Evolutionary conservation across 2,888 invertebrate species (phyloP).

Genomic region (Torymus aiolomorphi): DNA sequence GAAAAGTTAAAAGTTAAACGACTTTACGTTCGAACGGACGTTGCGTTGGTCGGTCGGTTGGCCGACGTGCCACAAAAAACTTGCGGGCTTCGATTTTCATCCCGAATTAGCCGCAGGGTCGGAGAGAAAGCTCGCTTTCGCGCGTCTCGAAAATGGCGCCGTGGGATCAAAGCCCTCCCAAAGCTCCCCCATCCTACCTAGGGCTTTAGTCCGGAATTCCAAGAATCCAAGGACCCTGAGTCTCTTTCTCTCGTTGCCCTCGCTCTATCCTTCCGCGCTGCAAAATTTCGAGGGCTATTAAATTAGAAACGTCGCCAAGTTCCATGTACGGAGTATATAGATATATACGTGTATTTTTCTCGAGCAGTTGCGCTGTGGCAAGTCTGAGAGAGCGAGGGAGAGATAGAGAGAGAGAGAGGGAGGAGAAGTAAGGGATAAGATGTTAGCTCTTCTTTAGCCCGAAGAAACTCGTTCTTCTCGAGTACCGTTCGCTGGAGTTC

Average conservation of each 20-base stretch:
- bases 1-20: slow-evolving; percentile 41
- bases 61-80: slow-evolving; percentile 9
- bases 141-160: slow-evolving; percentile 21
- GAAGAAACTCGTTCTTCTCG: too few relatives aligned
- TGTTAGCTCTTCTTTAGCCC: too few relatives aligned
- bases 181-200: background rate
- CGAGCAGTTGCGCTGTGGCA: too few relatives aligned
- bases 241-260: slow-evolving; percentile 1
- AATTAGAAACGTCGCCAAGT: slow-evolving; percentile 27
- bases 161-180: slow-evolving; percentile 27
- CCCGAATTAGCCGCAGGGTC: background rate
- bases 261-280: background rate
- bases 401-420: too few relatives aligned
- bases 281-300: slow-evolving; percentile 41
- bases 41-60: too few relatives aligned
- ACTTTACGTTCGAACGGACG: slow-evolving; percentile 23
- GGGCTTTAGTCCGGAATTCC: slow-evolving; percentile 18
- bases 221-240: background rate
- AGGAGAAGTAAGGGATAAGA: too few relatives aligned
- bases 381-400: too few relatives aligned
- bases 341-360: background rate
- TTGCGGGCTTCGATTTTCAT: slow-evolving; percentile 22
- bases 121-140: too few relatives aligned
- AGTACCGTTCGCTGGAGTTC: background rate
- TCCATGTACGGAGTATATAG: background rate